These are phyloP conservation scores for Meloidogyne hapla DNA, from an alignment of 1,140 invertebrate species.

Conservation along the genomic window DNA sequence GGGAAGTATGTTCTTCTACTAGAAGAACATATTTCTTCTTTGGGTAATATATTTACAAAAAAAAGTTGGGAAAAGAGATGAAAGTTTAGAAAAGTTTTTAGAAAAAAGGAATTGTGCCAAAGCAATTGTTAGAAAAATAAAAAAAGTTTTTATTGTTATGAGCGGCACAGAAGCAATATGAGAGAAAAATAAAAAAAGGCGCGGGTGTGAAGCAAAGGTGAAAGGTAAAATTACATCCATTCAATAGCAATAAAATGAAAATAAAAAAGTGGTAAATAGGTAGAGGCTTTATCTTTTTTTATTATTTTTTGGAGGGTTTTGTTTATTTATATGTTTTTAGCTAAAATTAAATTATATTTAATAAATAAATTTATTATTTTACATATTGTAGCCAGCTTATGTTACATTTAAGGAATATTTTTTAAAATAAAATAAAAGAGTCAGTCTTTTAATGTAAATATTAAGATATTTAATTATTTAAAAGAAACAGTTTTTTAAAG, in stretches of 20 bases:
- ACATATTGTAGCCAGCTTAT: background rate
- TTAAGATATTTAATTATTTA: too few species aligned
- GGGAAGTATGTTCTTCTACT: too few species aligned
- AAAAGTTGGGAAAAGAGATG: background rate
- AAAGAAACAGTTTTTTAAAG: background rate
- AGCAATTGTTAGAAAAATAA: background rate
- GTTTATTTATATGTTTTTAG: background rate
- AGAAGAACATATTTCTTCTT: too few species aligned
- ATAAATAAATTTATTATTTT: background rate
- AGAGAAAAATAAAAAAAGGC: too few species aligned
- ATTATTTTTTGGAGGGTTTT: too few species aligned
- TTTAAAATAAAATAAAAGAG: too few species aligned
- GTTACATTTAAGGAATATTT: too few species aligned
- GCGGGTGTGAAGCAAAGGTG: background rate
- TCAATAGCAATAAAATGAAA: background rate
- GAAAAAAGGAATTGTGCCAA: background rate
- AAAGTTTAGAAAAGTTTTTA: background rate
- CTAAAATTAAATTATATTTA: background rate
- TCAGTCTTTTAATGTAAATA: too few species aligned
- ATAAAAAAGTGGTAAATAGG: background rate
- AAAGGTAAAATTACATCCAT: conserved; percentile 2
- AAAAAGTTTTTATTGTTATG: background rate
- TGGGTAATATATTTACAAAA: too few species aligned
- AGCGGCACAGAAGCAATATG: background rate
- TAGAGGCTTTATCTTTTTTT: background rate